Base-by-base conservation (phyloP, 2,888 invertebrate species). In the Acholoe squamosa region DNA sequence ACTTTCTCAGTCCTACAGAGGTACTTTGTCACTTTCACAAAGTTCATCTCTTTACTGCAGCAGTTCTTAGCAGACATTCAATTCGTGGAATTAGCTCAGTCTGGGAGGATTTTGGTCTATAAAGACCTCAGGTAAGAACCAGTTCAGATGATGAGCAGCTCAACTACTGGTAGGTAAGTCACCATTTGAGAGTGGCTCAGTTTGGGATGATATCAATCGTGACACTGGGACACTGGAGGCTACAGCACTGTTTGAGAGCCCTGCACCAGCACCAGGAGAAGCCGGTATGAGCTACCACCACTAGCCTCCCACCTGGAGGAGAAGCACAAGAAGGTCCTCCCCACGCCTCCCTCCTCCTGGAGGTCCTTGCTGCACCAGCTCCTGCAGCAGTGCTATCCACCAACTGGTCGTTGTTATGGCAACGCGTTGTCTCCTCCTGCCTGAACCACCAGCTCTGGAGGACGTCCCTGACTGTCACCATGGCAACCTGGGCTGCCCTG, bases 171-270 rank as follows among this genome's bases (percentile, higher is more conserved):
- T n/a, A n/a, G n/a, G n/a, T n/a, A n/a, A n/a, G n/a, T n/a, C n/a
- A n/a, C n/a, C n/a, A n/a, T n/a, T n/a, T n/a, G 5, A 10, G 43
- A 61, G 1, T 19, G 14, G 22, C 5, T 80, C 33, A 86, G 56
- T 86, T 86, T 12, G 52, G 86, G 25, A n/a, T 10, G 28, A 86
- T 86, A 31, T 86, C 86, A 14, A 86, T 54, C 54, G 56, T 86
- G 56, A 86, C 86, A 33, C 86, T 86, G 19, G 86, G 86, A 86
- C 86, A 86, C 56, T 86, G 86, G 16, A 86, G 86, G 33, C 52
- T 54, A 28, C 86, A 86, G 86, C 86, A 86, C 54, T 56, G 54
- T 86, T 86, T 86, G 14, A 86, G 28, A 0, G 56, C 86, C 19
- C 86, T 54, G 0, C 52, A 54, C 86, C 86, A 86, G 52, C 86